Evolutionary conservation across 2,888 invertebrate genomes (phyloP), one percentile per base, ranked within the genome.

Genomic region (Dione juno): DNA sequence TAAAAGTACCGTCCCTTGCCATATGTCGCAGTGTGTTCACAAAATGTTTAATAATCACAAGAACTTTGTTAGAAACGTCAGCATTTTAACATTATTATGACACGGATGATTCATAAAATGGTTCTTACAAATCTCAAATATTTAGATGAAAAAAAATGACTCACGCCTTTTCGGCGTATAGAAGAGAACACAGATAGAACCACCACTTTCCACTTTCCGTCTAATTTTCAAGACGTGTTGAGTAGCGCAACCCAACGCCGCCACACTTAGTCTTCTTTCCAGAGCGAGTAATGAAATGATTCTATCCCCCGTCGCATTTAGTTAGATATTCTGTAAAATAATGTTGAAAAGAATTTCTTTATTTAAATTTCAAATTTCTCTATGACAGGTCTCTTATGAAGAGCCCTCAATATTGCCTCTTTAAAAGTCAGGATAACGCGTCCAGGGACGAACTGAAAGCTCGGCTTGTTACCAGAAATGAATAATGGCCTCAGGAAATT

Each of bases 401-500:
- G 67, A 67, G 67, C 70, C 65, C 65, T 72, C 64, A 67, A 70
- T 75, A 75, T 70, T 70, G 66, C 68, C 61, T 68, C 59, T 66
- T 52, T 45, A 70, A 73, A 70, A 70, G 65, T 65, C 67, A 66
- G 66, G 66, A 71, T 54, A 68, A 58, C 68, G 53, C 54, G 59
- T 65, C 64, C 64, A 69, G 66, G 69, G 61, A 71, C 70, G 70
- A 65, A 76, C 76, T 77, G 72, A 75, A 74, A 79, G 77, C 78
- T 78, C 79, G 45, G 81, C 81, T 84, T 81, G 84, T 82, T 81
- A 81, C 81, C 79, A 81, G 82, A 85, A 87, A 89, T 91, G 91
- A 91, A 82, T 89, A 88, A 91, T 90, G 87, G 84, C 88, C 87
- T 82, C 80, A 83, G 85, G 86, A 90, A 89, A 91, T 91, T 88